Percentiles rank a stretch among this genome's conserved stretches.
phyloP scores from a whole-genome alignment of 1,140 invertebrate genomes.

The Branchinecta lindahli region DNA sequence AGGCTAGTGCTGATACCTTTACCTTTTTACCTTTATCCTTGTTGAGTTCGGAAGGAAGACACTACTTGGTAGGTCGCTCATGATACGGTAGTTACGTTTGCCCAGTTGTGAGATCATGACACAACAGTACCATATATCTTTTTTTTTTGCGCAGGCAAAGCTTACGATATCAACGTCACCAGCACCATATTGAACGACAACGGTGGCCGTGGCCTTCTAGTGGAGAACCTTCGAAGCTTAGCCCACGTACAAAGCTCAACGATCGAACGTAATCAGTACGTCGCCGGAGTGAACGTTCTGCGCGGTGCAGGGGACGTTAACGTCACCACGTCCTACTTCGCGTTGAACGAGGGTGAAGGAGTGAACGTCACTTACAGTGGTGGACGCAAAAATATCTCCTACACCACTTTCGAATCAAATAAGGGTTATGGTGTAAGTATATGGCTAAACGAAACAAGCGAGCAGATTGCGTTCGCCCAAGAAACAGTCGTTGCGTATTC shows the following conservation, averaged over 20 bases:
- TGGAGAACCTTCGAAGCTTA: slow-evolving; percentile 65
- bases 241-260: slow-evolving; percentile 60
- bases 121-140: no score
- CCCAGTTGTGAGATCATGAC: no score
- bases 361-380: slow-evolving; percentile 40
- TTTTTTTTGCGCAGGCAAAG: no score
- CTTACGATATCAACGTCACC: slow-evolving; percentile 70
- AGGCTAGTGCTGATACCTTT: no score
- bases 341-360: slow-evolving; percentile 64
- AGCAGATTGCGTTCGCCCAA: slow-evolving; percentile 60
- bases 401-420: slow-evolving; percentile 59
- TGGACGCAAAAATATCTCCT: slow-evolving; percentile 78
- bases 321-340: slow-evolving; percentile 71
- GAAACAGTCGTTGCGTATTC: slow-evolving; percentile 74
- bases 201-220: slow-evolving; percentile 73
- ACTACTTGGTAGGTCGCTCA: no score
- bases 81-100: no score
- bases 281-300: slow-evolving; percentile 69
- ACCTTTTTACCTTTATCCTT: no score
- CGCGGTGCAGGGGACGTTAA: slow-evolving; percentile 81
- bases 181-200: slow-evolving; percentile 71
- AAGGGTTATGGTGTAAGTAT: slow-evolving; percentile 64
- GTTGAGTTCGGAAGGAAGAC: no score
- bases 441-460: slow-evolving; percentile 73
- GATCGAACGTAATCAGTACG: slow-evolving; percentile 70